Percentiles rank a stretch among this genome's conserved stretches.
These are phyloP conservation scores for Pluvianellus socialis DNA, from an alignment of 2,113 vertebrate species.

Conservation along the genomic window DNA sequence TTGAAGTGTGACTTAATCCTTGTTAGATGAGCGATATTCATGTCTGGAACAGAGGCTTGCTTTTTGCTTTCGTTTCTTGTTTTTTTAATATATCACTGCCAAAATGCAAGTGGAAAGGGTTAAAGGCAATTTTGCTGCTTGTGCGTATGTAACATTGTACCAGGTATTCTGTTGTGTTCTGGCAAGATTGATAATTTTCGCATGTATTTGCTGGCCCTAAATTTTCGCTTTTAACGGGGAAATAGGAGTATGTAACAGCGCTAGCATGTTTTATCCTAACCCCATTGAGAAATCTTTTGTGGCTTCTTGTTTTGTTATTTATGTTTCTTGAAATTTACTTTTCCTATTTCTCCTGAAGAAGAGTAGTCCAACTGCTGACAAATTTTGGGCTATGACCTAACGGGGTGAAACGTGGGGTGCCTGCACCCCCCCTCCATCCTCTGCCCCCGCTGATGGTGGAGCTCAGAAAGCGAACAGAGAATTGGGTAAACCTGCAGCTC, in stretches of 20 bases:
- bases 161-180: neutral
- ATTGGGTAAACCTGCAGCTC: neutral
- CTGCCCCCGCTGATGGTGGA: accelerated
- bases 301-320: neutral
- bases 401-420: neutral
- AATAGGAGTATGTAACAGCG: neutral
- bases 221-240: neutral
- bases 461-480: neutral
- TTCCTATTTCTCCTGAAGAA: neutral
- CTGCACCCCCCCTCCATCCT: neutral
- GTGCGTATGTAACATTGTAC: neutral
- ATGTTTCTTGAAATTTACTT: neutral
- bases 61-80: neutral
- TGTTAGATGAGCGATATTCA: neutral
- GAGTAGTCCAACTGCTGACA: neutral
- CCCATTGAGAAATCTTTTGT: neutral
- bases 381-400: neutral
- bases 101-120: neutral
- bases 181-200: neutral
- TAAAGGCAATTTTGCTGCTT: neutral
- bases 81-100: neutral
- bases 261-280: neutral
- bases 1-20: slow-evolving; percentile 52
- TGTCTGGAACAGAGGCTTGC: neutral
- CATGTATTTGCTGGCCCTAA: neutral